A percentile compares a stretch with the other conserved stretches of the same genome.
These are phyloP conservation scores for Uromys caudimaculatus DNA, from an alignment of 2,797 vertebrate genomes.

Conservation along the genomic window DNA sequence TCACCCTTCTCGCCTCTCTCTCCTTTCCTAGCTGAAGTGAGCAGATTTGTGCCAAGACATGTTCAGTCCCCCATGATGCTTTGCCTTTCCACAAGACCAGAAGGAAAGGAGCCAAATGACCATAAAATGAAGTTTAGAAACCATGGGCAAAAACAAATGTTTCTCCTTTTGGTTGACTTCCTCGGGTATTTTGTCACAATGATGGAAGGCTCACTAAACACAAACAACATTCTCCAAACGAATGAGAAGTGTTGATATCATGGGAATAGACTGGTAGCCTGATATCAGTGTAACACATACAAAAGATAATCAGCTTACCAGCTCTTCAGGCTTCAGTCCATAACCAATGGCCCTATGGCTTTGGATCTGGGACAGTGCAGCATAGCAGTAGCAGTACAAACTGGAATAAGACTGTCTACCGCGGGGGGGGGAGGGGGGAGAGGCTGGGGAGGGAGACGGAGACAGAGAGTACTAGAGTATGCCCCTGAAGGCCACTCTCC, in stretches of 20 bases:
- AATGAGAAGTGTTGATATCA: background rate
- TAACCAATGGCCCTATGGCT: background rate
- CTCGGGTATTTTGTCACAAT: background rate
- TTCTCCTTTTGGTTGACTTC: background rate
- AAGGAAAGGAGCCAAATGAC: background rate
- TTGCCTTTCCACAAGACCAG: background rate
- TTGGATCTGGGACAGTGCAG: background rate
- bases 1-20: background rate
- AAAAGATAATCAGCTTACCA: background rate
- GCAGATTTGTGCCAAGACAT: background rate
- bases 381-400: background rate
- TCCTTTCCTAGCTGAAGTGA: background rate
- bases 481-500: background rate
- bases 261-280: background rate
- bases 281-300: background rate
- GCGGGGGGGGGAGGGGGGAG: too few relatives aligned
- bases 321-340: background rate
- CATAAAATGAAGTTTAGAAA: background rate
- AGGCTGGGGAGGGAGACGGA: background rate
- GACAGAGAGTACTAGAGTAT: background rate
- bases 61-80: background rate
- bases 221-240: background rate
- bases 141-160: background rate
- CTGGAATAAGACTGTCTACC: background rate
- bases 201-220: background rate